These are phyloP conservation scores for Caloenas nicobarica DNA, from an alignment of 2,113 vertebrate species.

Conservation along the genomic window DNA sequence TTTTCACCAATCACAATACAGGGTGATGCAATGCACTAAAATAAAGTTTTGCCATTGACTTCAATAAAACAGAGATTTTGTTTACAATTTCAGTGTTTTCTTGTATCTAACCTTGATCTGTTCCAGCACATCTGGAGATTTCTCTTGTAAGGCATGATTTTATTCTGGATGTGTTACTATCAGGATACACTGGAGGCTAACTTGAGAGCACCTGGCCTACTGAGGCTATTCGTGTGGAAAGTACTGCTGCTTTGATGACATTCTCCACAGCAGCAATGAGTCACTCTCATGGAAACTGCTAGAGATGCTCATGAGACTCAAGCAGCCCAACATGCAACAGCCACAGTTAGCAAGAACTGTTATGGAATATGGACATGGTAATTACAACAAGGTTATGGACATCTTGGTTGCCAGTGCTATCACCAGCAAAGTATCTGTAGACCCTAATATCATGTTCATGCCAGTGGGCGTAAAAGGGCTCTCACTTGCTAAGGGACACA, in stretches of 20 bases:
- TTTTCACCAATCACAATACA: neutral
- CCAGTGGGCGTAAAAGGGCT: neutral
- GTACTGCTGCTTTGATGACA: fast-evolving
- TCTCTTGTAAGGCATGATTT: neutral
- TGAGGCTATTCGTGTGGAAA: neutral
- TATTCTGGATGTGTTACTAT: neutral
- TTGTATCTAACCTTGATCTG: neutral
- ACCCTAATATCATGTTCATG: neutral
- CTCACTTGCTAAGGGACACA: neutral
- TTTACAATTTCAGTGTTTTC: neutral
- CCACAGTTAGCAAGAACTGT: neutral
- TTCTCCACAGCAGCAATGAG: neutral
- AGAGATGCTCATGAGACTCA: neutral
- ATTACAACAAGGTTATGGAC: neutral
- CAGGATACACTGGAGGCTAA: neutral
- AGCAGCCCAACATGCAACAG: neutral
- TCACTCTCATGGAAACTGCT: neutral
- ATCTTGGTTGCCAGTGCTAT: neutral
- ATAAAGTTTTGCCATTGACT: neutral
- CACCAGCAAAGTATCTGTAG: neutral
- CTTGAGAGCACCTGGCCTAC: neutral
- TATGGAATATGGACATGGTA: neutral
- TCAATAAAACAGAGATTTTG: neutral
- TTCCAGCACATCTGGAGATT: neutral
- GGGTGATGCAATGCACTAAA: neutral